Percentiles rank a stretch among this genome's conserved stretches.
Conservation (phyloP, 2,888 invertebrate species). For the Aphodius granarius region DNA sequence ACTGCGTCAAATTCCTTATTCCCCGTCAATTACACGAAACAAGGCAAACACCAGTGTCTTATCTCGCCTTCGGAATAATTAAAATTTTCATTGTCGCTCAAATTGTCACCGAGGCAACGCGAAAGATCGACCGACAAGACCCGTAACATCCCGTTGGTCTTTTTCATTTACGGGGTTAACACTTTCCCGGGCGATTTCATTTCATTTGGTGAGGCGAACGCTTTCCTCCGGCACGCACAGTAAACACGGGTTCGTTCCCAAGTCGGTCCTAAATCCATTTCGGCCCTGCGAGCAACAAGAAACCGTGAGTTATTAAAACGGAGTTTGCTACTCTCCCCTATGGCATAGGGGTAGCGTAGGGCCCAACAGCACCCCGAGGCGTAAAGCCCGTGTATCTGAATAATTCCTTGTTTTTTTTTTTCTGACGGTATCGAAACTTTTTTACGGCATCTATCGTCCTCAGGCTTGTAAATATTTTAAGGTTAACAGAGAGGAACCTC, state of each 20-base stretch:
- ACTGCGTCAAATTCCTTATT: not conserved
- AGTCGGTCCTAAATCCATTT: constrained; percentile 44
- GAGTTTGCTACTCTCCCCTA: not conserved
- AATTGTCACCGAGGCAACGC: not conserved
- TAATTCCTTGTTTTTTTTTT: not conserved
- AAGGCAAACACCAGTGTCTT: not conserved
- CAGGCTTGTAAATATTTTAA: not conserved
- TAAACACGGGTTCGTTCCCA: constrained; percentile 40
- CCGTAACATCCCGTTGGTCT: not conserved
- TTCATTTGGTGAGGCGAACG: constrained; percentile 34
- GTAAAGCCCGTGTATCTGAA: not conserved
- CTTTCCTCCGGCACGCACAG: constrained; percentile 36
- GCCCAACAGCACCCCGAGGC: not conserved
- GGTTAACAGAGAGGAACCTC: not conserved
- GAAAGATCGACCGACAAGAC: not conserved
- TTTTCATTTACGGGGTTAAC: constrained; percentile 25
- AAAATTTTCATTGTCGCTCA: not conserved
- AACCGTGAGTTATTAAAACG: constrained; percentile 43
- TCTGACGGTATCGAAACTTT: not conserved
- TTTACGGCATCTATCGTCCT: not conserved
- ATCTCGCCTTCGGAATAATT: not conserved
- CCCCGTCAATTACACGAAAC: not conserved
- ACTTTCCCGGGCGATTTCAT: constrained; percentile 38
- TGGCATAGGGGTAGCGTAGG: not conserved
- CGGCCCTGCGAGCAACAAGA: constrained; percentile 37